These are phyloP conservation scores for Micromussa lordhowensis DNA, from an alignment of 92 coral and sea anemone genomes.

Conservation along the genomic window DNA sequence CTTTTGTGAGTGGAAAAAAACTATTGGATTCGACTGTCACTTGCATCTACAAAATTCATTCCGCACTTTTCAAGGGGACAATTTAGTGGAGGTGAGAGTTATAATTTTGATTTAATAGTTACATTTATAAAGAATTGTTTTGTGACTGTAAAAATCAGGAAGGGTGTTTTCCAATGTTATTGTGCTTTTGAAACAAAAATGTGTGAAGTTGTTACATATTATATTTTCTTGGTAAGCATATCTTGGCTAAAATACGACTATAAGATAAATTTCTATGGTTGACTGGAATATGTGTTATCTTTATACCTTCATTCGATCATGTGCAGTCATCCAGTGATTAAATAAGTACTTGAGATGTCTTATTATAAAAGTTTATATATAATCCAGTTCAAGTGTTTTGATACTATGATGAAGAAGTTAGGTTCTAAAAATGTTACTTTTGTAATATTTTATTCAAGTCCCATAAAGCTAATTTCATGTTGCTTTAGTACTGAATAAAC, in stretches of 20 bases:
- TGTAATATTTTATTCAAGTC: not conserved
- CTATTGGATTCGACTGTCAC: not conserved
- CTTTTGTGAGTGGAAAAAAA: not conserved
- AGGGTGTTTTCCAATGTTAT: not conserved
- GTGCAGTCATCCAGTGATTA: constrained; percentile 14
- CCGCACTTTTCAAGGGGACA: not conserved
- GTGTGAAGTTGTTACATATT: constrained; percentile 1
- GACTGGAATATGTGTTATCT: not conserved
- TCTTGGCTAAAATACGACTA: not conserved
- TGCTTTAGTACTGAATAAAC: not conserved
- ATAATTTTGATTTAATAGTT: not conserved
- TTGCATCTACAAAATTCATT: not conserved
- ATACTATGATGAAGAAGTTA: not conserved
- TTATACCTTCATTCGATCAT: not conserved
- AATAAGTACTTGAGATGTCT: not conserved
- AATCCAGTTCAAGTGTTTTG: not conserved
- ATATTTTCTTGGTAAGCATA: not conserved
- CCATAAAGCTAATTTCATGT: not conserved
- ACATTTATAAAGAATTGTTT: not conserved
- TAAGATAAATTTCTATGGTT: constrained; percentile 1
- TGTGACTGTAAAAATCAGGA: not conserved
- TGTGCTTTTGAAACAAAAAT: constrained; percentile 12
- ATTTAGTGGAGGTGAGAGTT: not conserved
- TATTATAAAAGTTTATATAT: not conserved
- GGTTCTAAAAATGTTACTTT: not conserved